Evolutionary conservation across 2,888 invertebrate species (phyloP).

Genomic region (Strigamia maritima): DNA sequence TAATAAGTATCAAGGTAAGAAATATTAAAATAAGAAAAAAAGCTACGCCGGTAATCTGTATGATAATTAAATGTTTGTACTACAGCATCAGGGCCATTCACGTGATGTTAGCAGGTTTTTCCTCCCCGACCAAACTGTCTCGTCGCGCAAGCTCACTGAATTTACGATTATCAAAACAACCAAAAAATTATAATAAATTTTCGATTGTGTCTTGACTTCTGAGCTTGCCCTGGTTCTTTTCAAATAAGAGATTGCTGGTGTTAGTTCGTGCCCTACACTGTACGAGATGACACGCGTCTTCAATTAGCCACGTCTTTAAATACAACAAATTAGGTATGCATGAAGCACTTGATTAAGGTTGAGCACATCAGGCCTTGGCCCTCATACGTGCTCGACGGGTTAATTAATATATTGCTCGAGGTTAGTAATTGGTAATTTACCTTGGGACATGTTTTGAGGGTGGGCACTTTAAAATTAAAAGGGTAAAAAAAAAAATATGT

Average conservation of each 20-base stretch:
- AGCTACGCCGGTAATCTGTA: neutral
- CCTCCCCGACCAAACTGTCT: neutral
- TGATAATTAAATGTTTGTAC: neutral
- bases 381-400: slow-evolving; percentile 2
- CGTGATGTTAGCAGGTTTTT: neutral
- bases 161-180: too few relatives aligned
- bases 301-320: neutral
- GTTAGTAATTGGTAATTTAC: slow-evolving; percentile 15
- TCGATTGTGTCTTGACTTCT: too few relatives aligned
- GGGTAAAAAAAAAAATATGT: neutral
- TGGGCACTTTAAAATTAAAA: neutral
- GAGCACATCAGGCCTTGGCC: slow-evolving; percentile 15
- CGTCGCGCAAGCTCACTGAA: too few relatives aligned
- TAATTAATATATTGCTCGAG: slow-evolving; percentile 10
- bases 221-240: too few relatives aligned
- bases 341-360: slow-evolving; percentile 13
- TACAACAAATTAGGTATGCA: neutral
- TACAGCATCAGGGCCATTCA: neutral
- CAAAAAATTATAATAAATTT: too few relatives aligned
- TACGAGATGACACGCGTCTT: neutral
- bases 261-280: neutral
- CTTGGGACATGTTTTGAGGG: neutral
- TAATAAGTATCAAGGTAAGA: slow-evolving; percentile 5
- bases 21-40: neutral
- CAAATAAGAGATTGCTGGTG: too few relatives aligned